phyloP scores from a whole-genome alignment of 2,888 invertebrate species.

The Exephanes ischioxanthus region DNA sequence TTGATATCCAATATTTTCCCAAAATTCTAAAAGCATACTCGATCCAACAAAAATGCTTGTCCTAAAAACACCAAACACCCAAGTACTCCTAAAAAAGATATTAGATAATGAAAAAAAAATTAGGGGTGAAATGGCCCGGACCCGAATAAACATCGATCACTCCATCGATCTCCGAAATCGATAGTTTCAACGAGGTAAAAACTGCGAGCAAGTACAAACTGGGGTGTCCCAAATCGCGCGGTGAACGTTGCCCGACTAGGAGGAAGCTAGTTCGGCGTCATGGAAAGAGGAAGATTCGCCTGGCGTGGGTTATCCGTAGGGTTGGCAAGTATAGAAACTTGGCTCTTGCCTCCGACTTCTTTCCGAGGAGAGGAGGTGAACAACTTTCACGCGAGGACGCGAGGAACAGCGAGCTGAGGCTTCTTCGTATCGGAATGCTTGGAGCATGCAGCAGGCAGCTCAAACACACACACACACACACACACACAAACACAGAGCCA shows the following conservation, averaged over 20 bases:
- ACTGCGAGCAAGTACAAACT: too few relatives aligned
- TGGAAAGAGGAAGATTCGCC: conserved; percentile 12
- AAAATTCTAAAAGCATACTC: too few relatives aligned
- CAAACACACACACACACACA: conserved; percentile 4
- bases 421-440: conserved; percentile 77
- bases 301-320: conserved; percentile 17
- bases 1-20: too few relatives aligned
- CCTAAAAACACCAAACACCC: too few relatives aligned
- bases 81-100: too few relatives aligned
- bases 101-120: too few relatives aligned
- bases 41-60: too few relatives aligned
- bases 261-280: background rate
- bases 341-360: conserved; percentile 25
- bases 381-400: conserved; percentile 79
- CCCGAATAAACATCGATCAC: too few relatives aligned
- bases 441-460: conserved; percentile 47
- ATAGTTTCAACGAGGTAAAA: too few relatives aligned
- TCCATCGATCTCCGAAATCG: too few relatives aligned
- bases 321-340: conserved; percentile 42
- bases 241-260: background rate
- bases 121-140: too few relatives aligned
- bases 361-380: conserved; percentile 71
- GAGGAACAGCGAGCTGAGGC: conserved; percentile 61
- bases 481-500: background rate
- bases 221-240: background rate